Percentiles rank a stretch among this genome's conserved stretches.
Conservation (phyloP, 2,113 vertebrate genomes). For the Larimichthys polyactis region DNA sequence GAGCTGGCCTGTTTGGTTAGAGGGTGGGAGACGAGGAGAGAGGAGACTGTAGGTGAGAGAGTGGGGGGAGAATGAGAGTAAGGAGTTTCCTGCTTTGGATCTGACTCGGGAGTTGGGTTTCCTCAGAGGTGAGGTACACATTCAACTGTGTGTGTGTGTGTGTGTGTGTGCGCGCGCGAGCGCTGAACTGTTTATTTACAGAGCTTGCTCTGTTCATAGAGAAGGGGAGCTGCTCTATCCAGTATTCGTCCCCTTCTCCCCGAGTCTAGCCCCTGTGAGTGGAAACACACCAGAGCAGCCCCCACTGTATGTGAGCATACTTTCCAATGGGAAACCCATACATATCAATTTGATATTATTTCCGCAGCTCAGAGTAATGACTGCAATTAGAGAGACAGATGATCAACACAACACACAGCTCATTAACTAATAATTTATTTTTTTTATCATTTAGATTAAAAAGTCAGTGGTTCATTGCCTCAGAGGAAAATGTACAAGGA, state of each 20-base stretch:
- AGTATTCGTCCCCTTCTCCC: conserved; percentile 6
- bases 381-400: conserved; percentile 55
- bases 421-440: conserved; percentile 87
- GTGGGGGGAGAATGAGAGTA: conserved; percentile 6
- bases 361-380: conserved; percentile 39
- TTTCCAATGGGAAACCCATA: conserved; percentile 49
- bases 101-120: conserved; percentile 69
- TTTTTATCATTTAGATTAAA: conserved; percentile 84
- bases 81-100: conserved; percentile 69
- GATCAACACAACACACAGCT: conserved; percentile 68
- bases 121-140: conserved; percentile 57
- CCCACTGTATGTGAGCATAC: conserved; percentile 34
- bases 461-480: conserved; percentile 84
- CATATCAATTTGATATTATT: conserved; percentile 49
- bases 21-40: conserved; percentile 66
- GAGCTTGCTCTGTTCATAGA: conserved; percentile 56
- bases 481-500: conserved; percentile 78
- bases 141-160: conserved; percentile 49
- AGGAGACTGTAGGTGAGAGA: conserved; percentile 51
- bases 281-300: conserved; percentile 63
- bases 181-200: conserved; percentile 76
- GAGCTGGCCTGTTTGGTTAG: conserved; percentile 73
- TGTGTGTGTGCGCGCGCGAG: conserved; percentile 27
- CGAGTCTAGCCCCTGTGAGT: conserved; percentile 52
- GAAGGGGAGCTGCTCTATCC: conserved; percentile 31